These are phyloP conservation scores for Bellardia pandia DNA, from an alignment of 2,888 invertebrate genomes.

Conservation along the genomic window DNA sequence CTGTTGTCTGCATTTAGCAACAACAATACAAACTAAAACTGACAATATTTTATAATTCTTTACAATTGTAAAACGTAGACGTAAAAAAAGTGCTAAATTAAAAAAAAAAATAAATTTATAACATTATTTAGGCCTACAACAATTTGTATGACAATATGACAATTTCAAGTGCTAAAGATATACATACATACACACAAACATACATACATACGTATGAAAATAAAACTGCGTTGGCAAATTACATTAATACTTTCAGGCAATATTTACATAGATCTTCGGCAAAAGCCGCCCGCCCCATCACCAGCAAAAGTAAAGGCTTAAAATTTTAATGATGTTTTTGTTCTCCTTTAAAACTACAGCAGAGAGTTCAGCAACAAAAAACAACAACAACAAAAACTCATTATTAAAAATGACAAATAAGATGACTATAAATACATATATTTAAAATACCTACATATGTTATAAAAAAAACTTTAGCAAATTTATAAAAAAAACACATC, in stretches of 20 bases:
- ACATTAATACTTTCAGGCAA: slow-evolving; percentile 71
- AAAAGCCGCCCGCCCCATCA: slow-evolving; percentile 52
- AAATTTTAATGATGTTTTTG: slow-evolving; percentile 55
- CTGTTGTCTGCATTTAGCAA: slow-evolving; percentile 41
- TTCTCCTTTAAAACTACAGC: not conserved
- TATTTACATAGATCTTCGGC: slow-evolving; percentile 42
- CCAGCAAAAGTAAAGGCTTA: slow-evolving; percentile 63
- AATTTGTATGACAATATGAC: slow-evolving; percentile 63
- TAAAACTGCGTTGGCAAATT: slow-evolving; percentile 71
- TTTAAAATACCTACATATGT: no score
- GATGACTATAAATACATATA: not conserved
- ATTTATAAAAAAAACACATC: slow-evolving; percentile 12
- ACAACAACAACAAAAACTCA: slow-evolving; percentile 25
- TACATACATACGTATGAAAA: not conserved
- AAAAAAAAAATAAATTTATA: slow-evolving; percentile 62
- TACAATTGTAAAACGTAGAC: slow-evolving; percentile 16
- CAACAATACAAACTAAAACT: slow-evolving; percentile 40
- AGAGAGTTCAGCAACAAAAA: not conserved
- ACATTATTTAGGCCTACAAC: slow-evolving; percentile 66
- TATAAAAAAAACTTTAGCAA: slow-evolving; percentile 21
- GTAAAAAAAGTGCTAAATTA: slow-evolving; percentile 67
- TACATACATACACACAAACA: slow-evolving; percentile 2
- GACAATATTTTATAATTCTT: slow-evolving; percentile 57
- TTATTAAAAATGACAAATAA: slow-evolving; percentile 69
- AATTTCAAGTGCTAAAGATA: slow-evolving; percentile 70